Conservation (phyloP, 2,888 invertebrate species). For the Xestia rhomboidea region DNA sequence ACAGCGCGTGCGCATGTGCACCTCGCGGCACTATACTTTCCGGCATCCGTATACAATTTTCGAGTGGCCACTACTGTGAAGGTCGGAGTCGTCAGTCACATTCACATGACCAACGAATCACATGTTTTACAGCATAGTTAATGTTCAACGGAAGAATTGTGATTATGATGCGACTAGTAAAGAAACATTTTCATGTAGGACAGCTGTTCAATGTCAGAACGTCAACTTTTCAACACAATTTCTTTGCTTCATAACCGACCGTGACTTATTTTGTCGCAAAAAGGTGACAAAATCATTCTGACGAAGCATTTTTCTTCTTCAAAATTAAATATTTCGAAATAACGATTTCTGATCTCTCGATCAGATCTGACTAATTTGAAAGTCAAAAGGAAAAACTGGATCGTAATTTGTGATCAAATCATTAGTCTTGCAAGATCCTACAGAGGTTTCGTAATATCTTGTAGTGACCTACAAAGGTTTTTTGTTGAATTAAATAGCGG, state of each 20-base stretch:
- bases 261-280: conserved; percentile 9
- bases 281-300: conserved; percentile 15
- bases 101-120: conserved; percentile 41
- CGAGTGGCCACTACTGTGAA: conserved; percentile 27
- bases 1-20: conserved; percentile 46
- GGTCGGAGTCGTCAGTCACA: conserved; percentile 26
- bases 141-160: conserved; percentile 21
- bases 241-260: background rate
- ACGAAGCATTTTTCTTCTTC: background rate
- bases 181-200: conserved; percentile 14
- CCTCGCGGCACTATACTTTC: conserved; percentile 36
- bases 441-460: conserved; percentile 36
- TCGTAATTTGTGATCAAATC: conserved; percentile 12
- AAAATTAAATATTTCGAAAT: background rate
- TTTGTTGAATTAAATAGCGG: conserved; percentile 45
- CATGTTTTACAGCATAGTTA: conserved; percentile 39
- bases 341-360: conserved; percentile 10
- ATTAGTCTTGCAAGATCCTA: conserved; percentile 39
- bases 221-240: conserved; percentile 5
- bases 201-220: conserved; percentile 15
- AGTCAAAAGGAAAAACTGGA: conserved; percentile 23
- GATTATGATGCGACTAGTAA: conserved; percentile 19
- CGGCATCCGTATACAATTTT: conserved; percentile 14
- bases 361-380: conserved; percentile 30
- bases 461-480: conserved; percentile 50